These are phyloP conservation scores for Tetragnatha versicolor DNA, from an alignment of 1,140 invertebrate species.

Conservation along the genomic window DNA sequence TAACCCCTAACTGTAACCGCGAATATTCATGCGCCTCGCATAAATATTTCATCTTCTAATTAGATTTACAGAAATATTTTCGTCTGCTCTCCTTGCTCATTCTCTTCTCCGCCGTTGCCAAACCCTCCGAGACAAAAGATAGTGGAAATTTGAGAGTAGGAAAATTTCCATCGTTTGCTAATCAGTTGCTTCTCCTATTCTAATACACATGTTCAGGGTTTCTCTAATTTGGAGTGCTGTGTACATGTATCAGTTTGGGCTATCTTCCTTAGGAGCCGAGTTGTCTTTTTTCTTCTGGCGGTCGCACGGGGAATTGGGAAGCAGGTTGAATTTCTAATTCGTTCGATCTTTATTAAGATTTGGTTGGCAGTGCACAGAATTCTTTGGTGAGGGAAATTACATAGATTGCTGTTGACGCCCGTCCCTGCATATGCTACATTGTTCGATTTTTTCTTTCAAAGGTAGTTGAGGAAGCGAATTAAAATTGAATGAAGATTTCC, in stretches of 20 bases:
- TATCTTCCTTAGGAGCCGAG: too few relatives aligned
- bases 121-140: constrained; percentile 42
- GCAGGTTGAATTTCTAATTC: constrained; percentile 44
- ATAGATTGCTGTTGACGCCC: background rate
- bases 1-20: constrained; percentile 37
- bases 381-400: constrained; percentile 12
- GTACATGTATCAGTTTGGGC: constrained; percentile 12
- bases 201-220: constrained; percentile 22
- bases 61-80: constrained; percentile 52
- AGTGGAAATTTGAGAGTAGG: constrained; percentile 24
- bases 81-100: constrained; percentile 32
- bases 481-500: too few relatives aligned
- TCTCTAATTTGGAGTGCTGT: constrained; percentile 27
- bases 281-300: background rate
- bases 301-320: background rate
- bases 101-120: constrained; percentile 28
- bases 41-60: constrained; percentile 52
- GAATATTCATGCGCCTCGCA: constrained; percentile 46
- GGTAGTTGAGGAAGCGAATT: too few relatives aligned
- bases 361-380: background rate
- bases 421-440: background rate
- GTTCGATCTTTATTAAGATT: constrained; percentile 22
- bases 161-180: constrained; percentile 47
- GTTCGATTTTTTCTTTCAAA: too few relatives aligned
- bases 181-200: constrained; percentile 29